phyloP scores from a whole-genome alignment of 1,140 invertebrate genomes.

The Drosophila tristis region DNA sequence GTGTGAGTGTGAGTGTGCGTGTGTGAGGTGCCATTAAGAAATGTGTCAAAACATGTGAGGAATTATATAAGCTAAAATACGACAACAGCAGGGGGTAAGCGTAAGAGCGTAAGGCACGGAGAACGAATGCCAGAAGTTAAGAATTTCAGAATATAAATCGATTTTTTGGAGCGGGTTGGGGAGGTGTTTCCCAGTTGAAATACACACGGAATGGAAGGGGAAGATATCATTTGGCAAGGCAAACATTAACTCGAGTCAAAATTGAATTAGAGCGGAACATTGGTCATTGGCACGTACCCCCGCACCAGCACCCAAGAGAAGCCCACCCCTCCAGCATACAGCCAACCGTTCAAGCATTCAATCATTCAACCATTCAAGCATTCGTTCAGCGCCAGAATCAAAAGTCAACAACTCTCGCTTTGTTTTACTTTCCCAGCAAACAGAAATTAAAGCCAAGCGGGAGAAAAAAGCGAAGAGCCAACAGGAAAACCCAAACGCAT shows the following conservation, averaged over 20 bases:
- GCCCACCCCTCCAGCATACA: not conserved
- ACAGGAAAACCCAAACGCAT: conserved; percentile 67
- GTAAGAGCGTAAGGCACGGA: not conserved
- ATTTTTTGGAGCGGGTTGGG: conserved; percentile 10
- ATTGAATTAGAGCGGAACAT: conserved; percentile 68
- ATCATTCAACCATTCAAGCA: not conserved
- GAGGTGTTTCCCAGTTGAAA: not conserved
- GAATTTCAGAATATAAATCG: conserved; percentile 8
- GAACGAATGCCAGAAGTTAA: conserved; percentile 1
- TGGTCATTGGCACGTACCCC: conserved; percentile 41
- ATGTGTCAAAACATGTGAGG: conserved; percentile 78
- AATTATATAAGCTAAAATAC: conserved; percentile 68
- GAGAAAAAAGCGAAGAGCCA: conserved; percentile 35
- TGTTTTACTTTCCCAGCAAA: conserved; percentile 75
- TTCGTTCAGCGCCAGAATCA: conserved; percentile 41
- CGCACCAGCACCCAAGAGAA: not conserved
- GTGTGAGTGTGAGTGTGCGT: conserved; percentile 26
- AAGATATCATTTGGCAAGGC: conserved; percentile 11
- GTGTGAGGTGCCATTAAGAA: conserved; percentile 74
- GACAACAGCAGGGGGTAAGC: conserved; percentile 20
- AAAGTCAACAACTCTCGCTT: conserved; percentile 68
- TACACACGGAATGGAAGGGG: no score
- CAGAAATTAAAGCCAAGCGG: conserved; percentile 72
- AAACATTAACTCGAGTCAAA: conserved; percentile 5
- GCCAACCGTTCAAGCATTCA: conserved; percentile 7